Base-by-base conservation (phyloP, 2,797 vertebrate species). In the Adelosebastes latens region DNA sequence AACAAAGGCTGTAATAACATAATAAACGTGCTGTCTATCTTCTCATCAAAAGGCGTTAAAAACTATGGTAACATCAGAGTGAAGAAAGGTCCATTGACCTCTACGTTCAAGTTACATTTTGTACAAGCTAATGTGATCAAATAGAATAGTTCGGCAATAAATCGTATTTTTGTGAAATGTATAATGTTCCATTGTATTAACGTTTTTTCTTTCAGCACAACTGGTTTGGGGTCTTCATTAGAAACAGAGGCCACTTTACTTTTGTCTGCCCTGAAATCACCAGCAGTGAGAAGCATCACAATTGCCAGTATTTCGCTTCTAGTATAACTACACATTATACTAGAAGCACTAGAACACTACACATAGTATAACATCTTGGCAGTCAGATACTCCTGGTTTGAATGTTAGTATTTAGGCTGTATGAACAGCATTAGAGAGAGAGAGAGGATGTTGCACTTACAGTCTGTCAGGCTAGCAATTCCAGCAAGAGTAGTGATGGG, bases 401-500 rank as follows among this genome's bases (percentile, higher is more conserved):
- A 77, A 56, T 65, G 42, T 79, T 68, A 66, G 62, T 52, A n/a
- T 74, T 81, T 72, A 73, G 29, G 49, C 70, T 67, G 65, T 31
- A 32, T 70, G 65, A 75, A 60, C 55, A 42, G 22, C 49, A 55
- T 85, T 42, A 66, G 27, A 83, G 39, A 34, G 63, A 72, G 64
- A 68, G 61, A 79, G 32, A 63, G 10, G 32, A 79, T 16, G 74
- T 78, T 88, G 59, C 90, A 99, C 98, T 98, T 97, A 99, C 98
- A 96, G 96, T 99, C 98, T 89, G 98, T 99, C 93, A 99, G 97
- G 97, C 98, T 99, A 97, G 97, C 97, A 95, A 99, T 99, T 97
- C 98, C 98, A 97, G 98, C 98, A 94, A 99, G 98, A 97, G 98
- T 99, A 96, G 98, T 99, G 95, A 99, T 99, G 96, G 98, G 98